These are phyloP conservation scores for Macrotus californicus DNA, from an alignment of 2,113 vertebrate genomes.

Conservation along the genomic window DNA sequence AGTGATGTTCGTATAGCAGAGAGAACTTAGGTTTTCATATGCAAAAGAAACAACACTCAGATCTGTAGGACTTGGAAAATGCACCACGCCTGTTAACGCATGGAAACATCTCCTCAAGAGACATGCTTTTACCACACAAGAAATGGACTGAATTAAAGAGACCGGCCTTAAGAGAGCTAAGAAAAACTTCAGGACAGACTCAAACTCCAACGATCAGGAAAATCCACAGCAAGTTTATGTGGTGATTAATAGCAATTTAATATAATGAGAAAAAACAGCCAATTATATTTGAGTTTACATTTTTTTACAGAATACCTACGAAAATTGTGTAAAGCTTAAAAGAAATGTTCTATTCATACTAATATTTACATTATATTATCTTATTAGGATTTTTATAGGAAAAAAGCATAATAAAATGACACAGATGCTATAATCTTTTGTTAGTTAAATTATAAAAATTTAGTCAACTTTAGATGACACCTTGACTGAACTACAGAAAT, in stretches of 20 bases:
- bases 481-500: constrained; percentile 5
- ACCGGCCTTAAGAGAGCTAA: not conserved
- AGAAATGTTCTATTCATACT: not conserved
- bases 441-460: not conserved
- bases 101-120: not conserved
- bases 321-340: not conserved
- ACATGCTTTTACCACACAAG: constrained; percentile 27
- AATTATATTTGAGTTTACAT: not conserved
- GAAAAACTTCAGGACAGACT: not conserved
- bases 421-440: not conserved
- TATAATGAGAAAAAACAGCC: not conserved
- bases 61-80: not conserved
- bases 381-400: not conserved
- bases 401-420: not conserved
- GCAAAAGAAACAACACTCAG: not conserved
- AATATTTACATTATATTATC: not conserved
- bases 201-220: not conserved
- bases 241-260: constrained; percentile 25
- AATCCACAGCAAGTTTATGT: not conserved
- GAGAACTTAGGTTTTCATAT: not conserved
- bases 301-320: not conserved
- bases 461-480: not conserved
- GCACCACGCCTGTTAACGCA: not conserved
- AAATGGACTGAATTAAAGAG: constrained; percentile 31
- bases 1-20: not conserved